Conservation (phyloP, 2,888 invertebrate species). For the Idaea straminata region DNA sequence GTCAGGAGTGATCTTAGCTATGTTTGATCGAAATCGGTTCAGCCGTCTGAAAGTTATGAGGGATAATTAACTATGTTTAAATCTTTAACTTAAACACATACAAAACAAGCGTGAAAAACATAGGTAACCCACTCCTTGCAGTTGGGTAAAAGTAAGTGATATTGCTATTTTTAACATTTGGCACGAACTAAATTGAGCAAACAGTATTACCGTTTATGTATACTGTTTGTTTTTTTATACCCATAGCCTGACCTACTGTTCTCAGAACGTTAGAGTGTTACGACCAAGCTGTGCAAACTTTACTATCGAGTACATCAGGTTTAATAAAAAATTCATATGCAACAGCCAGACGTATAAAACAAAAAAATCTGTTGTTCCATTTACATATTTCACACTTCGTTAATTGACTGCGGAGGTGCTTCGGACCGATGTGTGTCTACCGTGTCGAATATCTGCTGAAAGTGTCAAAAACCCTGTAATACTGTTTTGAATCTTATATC, state of each 20-base stretch:
- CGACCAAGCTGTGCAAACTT: slow-evolving; percentile 1
- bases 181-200: background rate
- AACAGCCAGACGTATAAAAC: slow-evolving; percentile 12
- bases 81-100: too few species aligned
- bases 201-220: background rate
- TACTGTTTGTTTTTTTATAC: background rate
- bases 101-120: too few species aligned
- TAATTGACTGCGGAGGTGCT: slow-evolving; percentile 43
- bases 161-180: too few species aligned
- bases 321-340: background rate
- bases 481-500: slow-evolving; percentile 10
- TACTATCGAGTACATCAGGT: background rate
- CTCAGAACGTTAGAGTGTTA: background rate
- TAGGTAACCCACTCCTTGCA: too few species aligned
- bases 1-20: too few species aligned
- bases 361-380: slow-evolving; percentile 34
- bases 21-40: too few species aligned
- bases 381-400: slow-evolving; percentile 63
- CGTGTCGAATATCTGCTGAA: slow-evolving; percentile 35
- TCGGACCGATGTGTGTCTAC: slow-evolving; percentile 41
- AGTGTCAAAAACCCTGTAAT: slow-evolving; percentile 25
- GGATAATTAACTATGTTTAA: too few species aligned
- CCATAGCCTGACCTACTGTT: background rate
- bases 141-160: too few species aligned
- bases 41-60: too few species aligned